phyloP scores from a whole-genome alignment of 2,113 vertebrate genomes.

The Pelmatolapia mariae region DNA sequence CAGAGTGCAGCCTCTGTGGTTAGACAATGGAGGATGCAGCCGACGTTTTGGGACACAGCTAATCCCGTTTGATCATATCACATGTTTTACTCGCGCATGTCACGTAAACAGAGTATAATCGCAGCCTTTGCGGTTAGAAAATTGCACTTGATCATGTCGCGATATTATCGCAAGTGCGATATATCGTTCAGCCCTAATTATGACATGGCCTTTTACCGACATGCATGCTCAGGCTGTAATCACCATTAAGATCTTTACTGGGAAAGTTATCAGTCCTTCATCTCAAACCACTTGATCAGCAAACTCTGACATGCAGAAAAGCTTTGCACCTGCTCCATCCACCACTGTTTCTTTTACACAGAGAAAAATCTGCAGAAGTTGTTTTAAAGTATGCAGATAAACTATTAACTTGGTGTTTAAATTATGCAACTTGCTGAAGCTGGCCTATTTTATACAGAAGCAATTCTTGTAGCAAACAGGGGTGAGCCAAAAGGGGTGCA shows the following conservation, averaged over 20 bases:
- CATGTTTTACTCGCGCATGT: too few relatives aligned
- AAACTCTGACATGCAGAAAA: background rate
- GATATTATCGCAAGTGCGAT: too few relatives aligned
- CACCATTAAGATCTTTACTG: background rate
- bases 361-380: background rate
- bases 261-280: background rate
- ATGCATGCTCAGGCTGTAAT: background rate
- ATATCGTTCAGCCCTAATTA: too few relatives aligned
- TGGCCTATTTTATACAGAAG: fast-evolving
- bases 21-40: too few relatives aligned
- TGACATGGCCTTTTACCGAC: background rate
- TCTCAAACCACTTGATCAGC: background rate
- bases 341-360: background rate
- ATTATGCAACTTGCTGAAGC: background rate
- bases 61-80: too few relatives aligned
- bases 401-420: background rate
- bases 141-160: too few relatives aligned
- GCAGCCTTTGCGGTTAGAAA: too few relatives aligned
- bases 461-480: background rate
- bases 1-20: too few relatives aligned
- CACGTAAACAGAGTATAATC: too few relatives aligned
- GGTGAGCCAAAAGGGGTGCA: background rate
- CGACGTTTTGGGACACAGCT: too few relatives aligned
- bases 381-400: background rate
- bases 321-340: background rate